Evolutionary conservation across 30 jellyfish, hydroid and myxozoan genomes (phyloP).

Genomic region (Aurelia aurita): DNA sequence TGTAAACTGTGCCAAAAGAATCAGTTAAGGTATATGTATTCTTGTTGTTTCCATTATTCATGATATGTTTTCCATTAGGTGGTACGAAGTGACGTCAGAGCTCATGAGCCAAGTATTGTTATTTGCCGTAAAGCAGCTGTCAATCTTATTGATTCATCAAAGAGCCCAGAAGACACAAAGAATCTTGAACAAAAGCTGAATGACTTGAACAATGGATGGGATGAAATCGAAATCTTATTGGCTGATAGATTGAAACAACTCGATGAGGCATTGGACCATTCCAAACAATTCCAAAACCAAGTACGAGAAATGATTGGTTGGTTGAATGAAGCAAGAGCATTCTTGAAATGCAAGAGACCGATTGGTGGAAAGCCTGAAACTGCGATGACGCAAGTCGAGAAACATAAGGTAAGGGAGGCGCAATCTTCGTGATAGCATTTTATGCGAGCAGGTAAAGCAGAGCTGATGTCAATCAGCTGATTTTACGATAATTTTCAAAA

Average conservation of each 20-base stretch:
- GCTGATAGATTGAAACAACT: slow-evolving; percentile 61
- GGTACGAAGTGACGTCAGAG: slow-evolving; percentile 80
- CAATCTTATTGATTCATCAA: slow-evolving; percentile 63
- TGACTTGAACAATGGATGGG: slow-evolving; percentile 74
- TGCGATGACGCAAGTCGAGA: slow-evolving; percentile 81
- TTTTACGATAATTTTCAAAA: no score
- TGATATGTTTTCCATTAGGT: slow-evolving; percentile 7
- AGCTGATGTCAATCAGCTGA: no score
- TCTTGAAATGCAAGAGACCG: slow-evolving; percentile 87
- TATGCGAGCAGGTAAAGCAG: no score
- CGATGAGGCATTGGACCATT: slow-evolving; percentile 86
- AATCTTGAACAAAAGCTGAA: slow-evolving; percentile 62
- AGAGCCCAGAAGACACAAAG: slow-evolving; percentile 69
- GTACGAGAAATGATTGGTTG: slow-evolving; percentile 92
- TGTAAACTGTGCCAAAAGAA: no score
- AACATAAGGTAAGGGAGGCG: slow-evolving; percentile 64
- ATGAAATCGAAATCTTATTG: slow-evolving; percentile 77
- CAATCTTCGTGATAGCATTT: no score
- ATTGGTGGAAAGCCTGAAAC: slow-evolving; percentile 90
- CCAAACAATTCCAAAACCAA: slow-evolving; percentile 88
- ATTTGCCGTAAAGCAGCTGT: slow-evolving; percentile 77
- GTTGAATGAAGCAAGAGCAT: slow-evolving; percentile 89
- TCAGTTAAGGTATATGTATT: background rate
- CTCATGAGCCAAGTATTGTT: slow-evolving; percentile 93
- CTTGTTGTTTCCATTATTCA: background rate